Percentiles rank a stretch among this genome's conserved stretches.
These are phyloP conservation scores for Scaptomyza pallida DNA, from an alignment of 1,140 invertebrate species.

Conservation along the genomic window DNA sequence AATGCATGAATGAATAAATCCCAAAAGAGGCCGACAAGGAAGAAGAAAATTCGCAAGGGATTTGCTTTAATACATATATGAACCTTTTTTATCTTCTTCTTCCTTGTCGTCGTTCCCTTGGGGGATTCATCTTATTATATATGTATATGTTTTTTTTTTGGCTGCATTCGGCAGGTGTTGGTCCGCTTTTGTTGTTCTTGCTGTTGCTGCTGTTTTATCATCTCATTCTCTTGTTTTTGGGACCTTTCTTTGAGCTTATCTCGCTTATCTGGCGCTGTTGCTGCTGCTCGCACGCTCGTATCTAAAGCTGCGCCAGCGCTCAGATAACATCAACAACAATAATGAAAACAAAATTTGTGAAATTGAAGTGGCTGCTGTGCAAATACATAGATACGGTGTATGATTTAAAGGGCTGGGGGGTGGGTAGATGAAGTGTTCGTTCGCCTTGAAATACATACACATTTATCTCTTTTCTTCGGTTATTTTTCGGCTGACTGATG, in stretches of 20 bases:
- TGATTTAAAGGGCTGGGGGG: not conserved
- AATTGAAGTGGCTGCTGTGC: slow-evolving; percentile 20
- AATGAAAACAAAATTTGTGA: slow-evolving; percentile 21
- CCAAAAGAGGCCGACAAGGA: slow-evolving; percentile 35
- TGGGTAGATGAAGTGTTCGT: not conserved
- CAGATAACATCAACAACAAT: slow-evolving; percentile 38
- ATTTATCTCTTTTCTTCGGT: not conserved
- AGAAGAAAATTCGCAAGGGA: slow-evolving; percentile 14
- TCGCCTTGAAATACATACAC: slow-evolving; percentile 30
- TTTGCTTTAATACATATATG: not conserved
- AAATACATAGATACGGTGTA: not conserved
- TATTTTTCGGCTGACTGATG: slow-evolving; percentile 10
- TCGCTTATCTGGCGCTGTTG: slow-evolving; percentile 50
- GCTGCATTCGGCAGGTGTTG: slow-evolving; percentile 42
- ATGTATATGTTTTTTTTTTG: not conserved
- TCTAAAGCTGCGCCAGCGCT: slow-evolving; percentile 25
- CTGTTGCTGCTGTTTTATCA: not conserved
- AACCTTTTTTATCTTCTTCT: not conserved
- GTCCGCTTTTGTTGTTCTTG: slow-evolving; percentile 13
- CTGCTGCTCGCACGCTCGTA: slow-evolving; percentile 44
- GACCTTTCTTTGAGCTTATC: slow-evolving; percentile 48
- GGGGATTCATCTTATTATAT: not conserved
- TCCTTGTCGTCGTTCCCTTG: slow-evolving; percentile 12
- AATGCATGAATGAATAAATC: slow-evolving; percentile 65
- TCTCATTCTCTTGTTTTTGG: slow-evolving; percentile 22